Conservation (phyloP, 2,888 invertebrate species). For the Synanthedon formicaeformis region DNA sequence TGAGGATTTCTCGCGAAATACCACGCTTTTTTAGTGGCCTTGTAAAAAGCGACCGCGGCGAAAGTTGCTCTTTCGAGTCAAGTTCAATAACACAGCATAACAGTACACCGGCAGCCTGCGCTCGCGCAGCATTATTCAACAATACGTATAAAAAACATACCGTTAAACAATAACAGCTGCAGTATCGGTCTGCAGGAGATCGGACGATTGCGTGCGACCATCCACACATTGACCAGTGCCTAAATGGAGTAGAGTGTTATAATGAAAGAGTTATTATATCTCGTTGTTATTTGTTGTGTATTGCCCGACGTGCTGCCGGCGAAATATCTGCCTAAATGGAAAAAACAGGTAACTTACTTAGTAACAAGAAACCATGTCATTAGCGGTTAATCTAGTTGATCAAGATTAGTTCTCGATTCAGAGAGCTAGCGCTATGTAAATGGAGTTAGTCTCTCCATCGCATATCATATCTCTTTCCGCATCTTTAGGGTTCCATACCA, state of each 20-base stretch:
- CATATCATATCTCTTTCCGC: no score
- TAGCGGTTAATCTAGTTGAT: no score
- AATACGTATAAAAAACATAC: not conserved
- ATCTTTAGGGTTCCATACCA: no score
- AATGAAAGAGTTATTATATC: slow-evolving; percentile 27
- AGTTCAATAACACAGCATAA: slow-evolving; percentile 62
- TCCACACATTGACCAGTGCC: not conserved
- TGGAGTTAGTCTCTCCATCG: no score
- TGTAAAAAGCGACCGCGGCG: slow-evolving; percentile 39
- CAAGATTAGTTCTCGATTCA: no score
- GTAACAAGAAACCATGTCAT: no score
- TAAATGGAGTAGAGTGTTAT: slow-evolving; percentile 9
- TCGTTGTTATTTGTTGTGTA: slow-evolving; percentile 32
- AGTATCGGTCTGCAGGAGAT: not conserved
- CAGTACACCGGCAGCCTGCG: slow-evolving; percentile 35
- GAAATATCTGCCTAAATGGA: slow-evolving; percentile 82
- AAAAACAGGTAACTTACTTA: slow-evolving; percentile 73
- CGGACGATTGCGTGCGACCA: not conserved
- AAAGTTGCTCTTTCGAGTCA: slow-evolving; percentile 51
- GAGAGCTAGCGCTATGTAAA: no score
- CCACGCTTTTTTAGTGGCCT: slow-evolving; percentile 29
- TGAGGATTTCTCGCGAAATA: no score
- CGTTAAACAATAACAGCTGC: not conserved
- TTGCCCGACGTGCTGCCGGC: slow-evolving; percentile 44
- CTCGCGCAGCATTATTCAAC: slow-evolving; percentile 20